These are phyloP conservation scores for Coelogynopora nodosa DNA, from an alignment of 2,888 invertebrate species.

Conservation along the genomic window DNA sequence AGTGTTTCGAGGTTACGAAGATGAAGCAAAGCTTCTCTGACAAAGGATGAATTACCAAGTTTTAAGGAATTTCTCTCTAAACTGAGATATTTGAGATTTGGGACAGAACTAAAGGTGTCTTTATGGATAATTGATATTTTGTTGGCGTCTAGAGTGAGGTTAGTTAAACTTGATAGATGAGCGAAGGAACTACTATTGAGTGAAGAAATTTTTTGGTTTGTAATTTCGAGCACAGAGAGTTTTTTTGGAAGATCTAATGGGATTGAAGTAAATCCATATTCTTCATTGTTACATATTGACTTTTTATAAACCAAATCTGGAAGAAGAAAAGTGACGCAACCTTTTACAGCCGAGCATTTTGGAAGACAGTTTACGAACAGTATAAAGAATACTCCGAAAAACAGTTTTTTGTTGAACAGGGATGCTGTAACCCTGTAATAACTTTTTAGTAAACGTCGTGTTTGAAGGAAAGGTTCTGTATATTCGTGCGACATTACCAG, in stretches of 20 bases:
- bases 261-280: slow-evolving; percentile 14
- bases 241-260: slow-evolving; percentile 31
- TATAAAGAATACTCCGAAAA: not conserved
- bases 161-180: slow-evolving; percentile 29
- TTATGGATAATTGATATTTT: slow-evolving; percentile 4
- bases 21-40: not conserved
- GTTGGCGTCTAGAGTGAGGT: slow-evolving; percentile 34
- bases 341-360: not conserved
- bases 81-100: slow-evolving; percentile 15
- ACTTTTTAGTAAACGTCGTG: no score
- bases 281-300: slow-evolving; percentile 34
- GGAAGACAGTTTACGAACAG: not conserved
- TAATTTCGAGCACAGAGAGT: not conserved
- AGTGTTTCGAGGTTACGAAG: slow-evolving; percentile 29
- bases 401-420: no score
- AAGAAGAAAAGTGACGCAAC: not conserved
- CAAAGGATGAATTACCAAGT: slow-evolving; percentile 3
- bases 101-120: slow-evolving; percentile 24
- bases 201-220: not conserved
- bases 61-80: slow-evolving; percentile 20
- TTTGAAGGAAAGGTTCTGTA: no score
- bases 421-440: no score
- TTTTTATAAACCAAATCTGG: not conserved
- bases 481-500: no score
- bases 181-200: not conserved